A percentile compares a stretch with the other conserved stretches of the same genome.
Evolutionary conservation across 2,888 invertebrate genomes (phyloP).

Genomic region (Caenorhabditis sp.): DNA sequence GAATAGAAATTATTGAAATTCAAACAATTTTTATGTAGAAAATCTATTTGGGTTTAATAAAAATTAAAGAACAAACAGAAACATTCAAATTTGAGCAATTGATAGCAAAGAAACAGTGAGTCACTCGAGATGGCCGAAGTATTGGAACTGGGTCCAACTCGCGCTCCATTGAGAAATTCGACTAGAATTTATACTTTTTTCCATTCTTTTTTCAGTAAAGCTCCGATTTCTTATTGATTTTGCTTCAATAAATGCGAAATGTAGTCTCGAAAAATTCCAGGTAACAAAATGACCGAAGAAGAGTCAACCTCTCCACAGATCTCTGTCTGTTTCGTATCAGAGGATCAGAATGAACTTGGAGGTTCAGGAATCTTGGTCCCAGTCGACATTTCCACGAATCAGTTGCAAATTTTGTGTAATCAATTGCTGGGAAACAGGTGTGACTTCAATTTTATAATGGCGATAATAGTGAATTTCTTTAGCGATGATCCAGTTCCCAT

Average conservation of each 20-base stretch:
- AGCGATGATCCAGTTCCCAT: slow-evolving; percentile 79
- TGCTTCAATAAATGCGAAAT: neutral
- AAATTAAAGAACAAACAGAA: neutral
- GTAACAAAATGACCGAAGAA: slow-evolving; percentile 50
- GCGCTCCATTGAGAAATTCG: slow-evolving; percentile 5
- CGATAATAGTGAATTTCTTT: slow-evolving; percentile 7
- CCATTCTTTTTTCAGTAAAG: neutral
- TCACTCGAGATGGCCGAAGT: neutral
- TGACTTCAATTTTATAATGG: neutral
- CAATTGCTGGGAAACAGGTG: slow-evolving; percentile 70
- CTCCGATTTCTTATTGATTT: neutral
- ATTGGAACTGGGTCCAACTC: too few relatives aligned
- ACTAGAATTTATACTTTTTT: neutral
- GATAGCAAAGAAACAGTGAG: neutral
- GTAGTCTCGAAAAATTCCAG: slow-evolving; percentile 3
- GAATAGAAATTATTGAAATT: neutral
- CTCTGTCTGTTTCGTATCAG: slow-evolving; percentile 67
- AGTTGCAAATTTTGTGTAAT: slow-evolving; percentile 77
- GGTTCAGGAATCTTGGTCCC: slow-evolving; percentile 80
- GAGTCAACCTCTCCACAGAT: slow-evolving; percentile 35
- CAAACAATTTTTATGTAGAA: neutral
- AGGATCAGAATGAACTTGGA: slow-evolving; percentile 73
- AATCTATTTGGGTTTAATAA: neutral
- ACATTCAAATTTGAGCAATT: neutral
- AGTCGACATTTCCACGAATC: slow-evolving; percentile 70